phyloP scores from a whole-genome alignment of 2,888 invertebrate species.

The Monoplex corrugatus region DNA sequence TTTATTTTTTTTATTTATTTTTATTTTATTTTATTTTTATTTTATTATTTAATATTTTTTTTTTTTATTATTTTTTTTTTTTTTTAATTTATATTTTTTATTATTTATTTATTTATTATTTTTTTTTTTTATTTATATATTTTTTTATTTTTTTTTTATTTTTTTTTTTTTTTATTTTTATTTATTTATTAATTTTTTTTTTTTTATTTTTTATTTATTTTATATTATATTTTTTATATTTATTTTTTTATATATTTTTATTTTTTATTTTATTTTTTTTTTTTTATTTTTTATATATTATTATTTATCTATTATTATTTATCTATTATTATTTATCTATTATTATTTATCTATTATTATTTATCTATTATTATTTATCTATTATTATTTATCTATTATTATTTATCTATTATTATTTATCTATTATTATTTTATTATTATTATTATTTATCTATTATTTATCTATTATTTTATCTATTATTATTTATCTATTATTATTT shows the following conservation, averaged over 20 bases:
- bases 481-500: constrained; percentile 27
- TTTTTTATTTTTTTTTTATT: neutral
- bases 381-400: neutral
- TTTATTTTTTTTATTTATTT: neutral
- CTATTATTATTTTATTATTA: neutral
- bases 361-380: neutral
- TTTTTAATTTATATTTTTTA: neutral
- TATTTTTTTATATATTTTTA: too few relatives aligned
- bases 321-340: neutral
- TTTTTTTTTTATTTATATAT: neutral
- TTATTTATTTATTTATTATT: neutral
- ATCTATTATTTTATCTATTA: neutral
- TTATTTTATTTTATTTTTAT: neutral
- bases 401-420: neutral
- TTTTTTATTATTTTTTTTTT: neutral
- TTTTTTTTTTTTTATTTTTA: neutral
- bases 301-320: neutral
- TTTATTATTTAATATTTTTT: neutral
- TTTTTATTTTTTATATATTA: neutral
- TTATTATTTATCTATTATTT: neutral
- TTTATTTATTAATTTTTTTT: neutral
- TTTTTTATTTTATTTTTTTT: neutral
- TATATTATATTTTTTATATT: neutral
- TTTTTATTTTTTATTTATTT: neutral
- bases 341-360: neutral